A percentile compares a stretch with the other conserved stretches of the same genome.
Evolutionary conservation across 2,113 vertebrate genomes (phyloP).

Genomic region (Antechinus flavipes): DNA sequence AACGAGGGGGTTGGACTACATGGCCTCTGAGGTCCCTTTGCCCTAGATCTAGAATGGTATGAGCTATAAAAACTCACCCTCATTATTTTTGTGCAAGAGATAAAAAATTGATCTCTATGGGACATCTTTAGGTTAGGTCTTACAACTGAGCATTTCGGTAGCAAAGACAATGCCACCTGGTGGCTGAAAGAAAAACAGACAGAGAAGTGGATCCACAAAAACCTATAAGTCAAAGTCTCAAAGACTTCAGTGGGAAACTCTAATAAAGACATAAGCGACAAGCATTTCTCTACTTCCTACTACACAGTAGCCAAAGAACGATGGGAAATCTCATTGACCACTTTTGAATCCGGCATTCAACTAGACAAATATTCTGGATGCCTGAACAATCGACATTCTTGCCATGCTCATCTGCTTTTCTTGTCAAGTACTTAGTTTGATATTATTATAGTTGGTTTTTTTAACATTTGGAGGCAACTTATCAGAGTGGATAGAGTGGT

Average conservation of each 20-base stretch:
- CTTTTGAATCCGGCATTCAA: neutral
- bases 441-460: neutral
- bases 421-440: neutral
- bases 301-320: neutral
- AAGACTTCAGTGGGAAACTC: slow-evolving; percentile 31
- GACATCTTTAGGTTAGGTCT: slow-evolving; percentile 52
- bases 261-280: slow-evolving; percentile 28
- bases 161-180: slow-evolving; percentile 83
- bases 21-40: neutral
- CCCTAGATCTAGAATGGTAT: neutral
- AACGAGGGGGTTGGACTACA: neutral
- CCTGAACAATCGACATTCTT: neutral
- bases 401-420: neutral
- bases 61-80: neutral
- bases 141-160: slow-evolving; percentile 66
- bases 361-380: neutral
- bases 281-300: neutral
- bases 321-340: neutral
- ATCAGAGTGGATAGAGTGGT: neutral
- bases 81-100: slow-evolving; percentile 39
- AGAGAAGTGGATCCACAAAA: slow-evolving; percentile 38
- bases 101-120: slow-evolving; percentile 55
- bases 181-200: slow-evolving; percentile 76
- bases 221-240: slow-evolving; percentile 3
- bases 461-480: neutral